Conservation (phyloP, 2,113 vertebrate genomes). For the Sphyrna mokarran region DNA sequence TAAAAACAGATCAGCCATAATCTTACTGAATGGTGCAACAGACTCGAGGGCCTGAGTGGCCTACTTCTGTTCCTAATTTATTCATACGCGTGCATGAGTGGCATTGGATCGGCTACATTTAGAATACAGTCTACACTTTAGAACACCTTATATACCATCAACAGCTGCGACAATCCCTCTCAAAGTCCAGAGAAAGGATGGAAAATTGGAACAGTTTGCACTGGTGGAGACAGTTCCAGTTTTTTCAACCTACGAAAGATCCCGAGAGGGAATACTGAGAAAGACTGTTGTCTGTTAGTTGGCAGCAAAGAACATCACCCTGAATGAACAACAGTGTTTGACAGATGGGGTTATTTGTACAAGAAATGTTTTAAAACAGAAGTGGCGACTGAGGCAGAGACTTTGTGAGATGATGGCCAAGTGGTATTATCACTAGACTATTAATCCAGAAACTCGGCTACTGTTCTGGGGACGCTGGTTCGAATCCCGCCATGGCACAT, state of each 20-base stretch:
- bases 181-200: background rate
- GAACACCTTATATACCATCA: too few species aligned
- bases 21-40: background rate
- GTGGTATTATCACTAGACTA: too few species aligned
- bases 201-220: background rate
- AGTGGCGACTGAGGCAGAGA: background rate
- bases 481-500: too few species aligned
- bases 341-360: background rate
- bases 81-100: background rate
- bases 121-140: background rate
- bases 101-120: background rate
- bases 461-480: too few species aligned
- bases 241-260: background rate
- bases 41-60: background rate
- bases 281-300: background rate
- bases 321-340: background rate
- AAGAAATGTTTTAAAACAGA: background rate
- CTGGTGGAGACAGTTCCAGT: background rate
- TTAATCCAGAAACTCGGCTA: too few species aligned
- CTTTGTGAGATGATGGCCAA: too few species aligned
- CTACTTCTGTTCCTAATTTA: background rate
- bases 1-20: too few species aligned
- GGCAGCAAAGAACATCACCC: background rate
- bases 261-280: background rate
- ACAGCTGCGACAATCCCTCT: background rate